Conservation (phyloP, 2,888 invertebrate genomes). For the Macaria liturata region DNA sequence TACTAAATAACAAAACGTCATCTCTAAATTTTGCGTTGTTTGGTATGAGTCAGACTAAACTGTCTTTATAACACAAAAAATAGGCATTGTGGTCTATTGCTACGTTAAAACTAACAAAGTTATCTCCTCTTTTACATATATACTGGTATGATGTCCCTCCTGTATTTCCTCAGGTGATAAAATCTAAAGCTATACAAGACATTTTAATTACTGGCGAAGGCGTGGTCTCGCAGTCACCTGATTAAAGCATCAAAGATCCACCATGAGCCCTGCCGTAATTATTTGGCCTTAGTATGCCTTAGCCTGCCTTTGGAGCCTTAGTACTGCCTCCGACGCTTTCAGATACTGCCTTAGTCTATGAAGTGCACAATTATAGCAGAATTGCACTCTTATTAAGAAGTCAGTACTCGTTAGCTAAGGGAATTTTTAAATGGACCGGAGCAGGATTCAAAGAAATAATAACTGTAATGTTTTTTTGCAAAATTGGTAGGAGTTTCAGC, state of each 20-base stretch:
- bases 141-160: too few relatives aligned
- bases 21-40: too few relatives aligned
- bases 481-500: neutral
- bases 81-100: too few relatives aligned
- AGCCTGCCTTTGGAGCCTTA: slow-evolving; percentile 34
- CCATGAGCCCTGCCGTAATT: slow-evolving; percentile 58
- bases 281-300: slow-evolving; percentile 55
- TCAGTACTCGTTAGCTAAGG: slow-evolving; percentile 24
- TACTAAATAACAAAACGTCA: too few relatives aligned
- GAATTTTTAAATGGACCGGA: slow-evolving; percentile 27
- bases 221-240: slow-evolving; percentile 64
- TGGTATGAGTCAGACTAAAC: too few relatives aligned
- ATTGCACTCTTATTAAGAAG: slow-evolving; percentile 26
- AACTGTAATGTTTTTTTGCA: neutral
- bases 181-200: slow-evolving; percentile 45
- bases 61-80: too few relatives aligned
- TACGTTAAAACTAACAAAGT: too few relatives aligned
- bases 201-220: slow-evolving; percentile 69
- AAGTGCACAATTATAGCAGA: slow-evolving; percentile 25
- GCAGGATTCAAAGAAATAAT: slow-evolving; percentile 1
- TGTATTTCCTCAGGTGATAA: too few relatives aligned
- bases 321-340: slow-evolving; percentile 43
- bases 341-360: slow-evolving; percentile 35
- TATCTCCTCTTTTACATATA: too few relatives aligned
- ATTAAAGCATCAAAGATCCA: slow-evolving; percentile 72